phyloP scores from a whole-genome alignment of 2,113 vertebrate species.

The Paraplagusia blochii region DNA sequence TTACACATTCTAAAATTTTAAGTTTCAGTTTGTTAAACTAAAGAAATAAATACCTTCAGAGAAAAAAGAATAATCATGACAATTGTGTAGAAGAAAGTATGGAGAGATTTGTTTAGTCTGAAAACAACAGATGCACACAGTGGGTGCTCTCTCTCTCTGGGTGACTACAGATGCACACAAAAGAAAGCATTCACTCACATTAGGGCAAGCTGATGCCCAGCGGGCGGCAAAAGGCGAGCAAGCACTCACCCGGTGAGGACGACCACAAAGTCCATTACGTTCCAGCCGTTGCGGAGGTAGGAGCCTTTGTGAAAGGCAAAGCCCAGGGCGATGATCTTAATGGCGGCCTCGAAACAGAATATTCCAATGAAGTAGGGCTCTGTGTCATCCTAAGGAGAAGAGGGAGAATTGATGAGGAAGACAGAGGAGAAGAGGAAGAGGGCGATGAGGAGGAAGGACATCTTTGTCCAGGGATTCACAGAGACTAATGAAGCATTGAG shows the following conservation, averaged over 20 bases:
- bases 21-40: too few species aligned
- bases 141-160: neutral
- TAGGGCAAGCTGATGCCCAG: slow-evolving; percentile 53
- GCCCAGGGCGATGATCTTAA: slow-evolving; percentile 97
- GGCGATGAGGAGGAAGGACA: neutral
- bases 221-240: too few species aligned
- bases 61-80: too few species aligned
- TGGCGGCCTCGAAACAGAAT: slow-evolving; percentile 98
- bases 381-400: slow-evolving; percentile 86
- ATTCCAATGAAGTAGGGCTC: slow-evolving; percentile 99
- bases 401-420: slow-evolving; percentile 23
- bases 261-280: slow-evolving; percentile 99
- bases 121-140: too few species aligned
- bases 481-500: too few species aligned
- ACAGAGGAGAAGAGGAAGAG: slow-evolving; percentile 24
- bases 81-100: too few species aligned
- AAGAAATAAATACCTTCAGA: too few species aligned
- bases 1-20: too few species aligned
- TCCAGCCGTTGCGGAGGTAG: slow-evolving; percentile 97
- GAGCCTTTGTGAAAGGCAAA: slow-evolving; percentile 97
- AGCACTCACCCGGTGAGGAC: slow-evolving; percentile 93
- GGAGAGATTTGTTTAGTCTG: too few species aligned
- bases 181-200: too few species aligned
- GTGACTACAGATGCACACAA: too few species aligned
- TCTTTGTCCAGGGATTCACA: too few species aligned